Base-by-base conservation (phyloP, 2,888 invertebrate species). In the Sarcophaga caerulescens region DNA sequence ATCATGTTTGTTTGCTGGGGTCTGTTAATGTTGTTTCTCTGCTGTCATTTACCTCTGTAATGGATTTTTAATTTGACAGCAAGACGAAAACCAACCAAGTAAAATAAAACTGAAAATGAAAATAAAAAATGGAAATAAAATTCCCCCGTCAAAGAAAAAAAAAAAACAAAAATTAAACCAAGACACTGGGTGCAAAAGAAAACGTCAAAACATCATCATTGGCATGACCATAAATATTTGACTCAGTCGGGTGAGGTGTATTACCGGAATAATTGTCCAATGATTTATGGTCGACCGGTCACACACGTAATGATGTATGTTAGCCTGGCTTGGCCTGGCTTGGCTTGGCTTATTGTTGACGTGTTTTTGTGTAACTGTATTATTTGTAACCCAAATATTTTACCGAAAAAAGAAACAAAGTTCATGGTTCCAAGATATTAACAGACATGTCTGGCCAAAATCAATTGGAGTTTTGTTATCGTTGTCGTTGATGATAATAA, bases 1-100 rank as follows among this genome's bases (percentile, higher is more conserved):
- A 74, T 74, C 57, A 65, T 74, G 63, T 74, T 69, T 21, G 19
- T 69, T 71, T 63, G 63, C 4, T 3, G 17, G n/a, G 14, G 5
- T 57, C 57, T 57, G 75, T 69, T 69, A 12, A 2, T 52, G 17
- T 52, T 52, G 52, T 14, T 17, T 52, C 52, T 52, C 52, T 23
- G 57, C 83, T 83, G 85, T 81, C 85, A 69, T 86, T 83, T 86
- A 83, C 63, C 74, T 60, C 69, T 69, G 45, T 81, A 86, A 86
- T 86, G 80, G 69, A 12, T 81, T 83, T 86, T 86, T 86, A 86
- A 86, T 86, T 86, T 86, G 85, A 86, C 85, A 83, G 77, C 80
- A 63, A 86, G 71, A 79, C 80, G 77, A 77, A 83, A 80, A 86
- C 77, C 80, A 80, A 73, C 79, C 71, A 76, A 79, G 77, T 78